phyloP scores from a whole-genome alignment of 2,888 invertebrate genomes.

The Chromoteleia sp. region DNA sequence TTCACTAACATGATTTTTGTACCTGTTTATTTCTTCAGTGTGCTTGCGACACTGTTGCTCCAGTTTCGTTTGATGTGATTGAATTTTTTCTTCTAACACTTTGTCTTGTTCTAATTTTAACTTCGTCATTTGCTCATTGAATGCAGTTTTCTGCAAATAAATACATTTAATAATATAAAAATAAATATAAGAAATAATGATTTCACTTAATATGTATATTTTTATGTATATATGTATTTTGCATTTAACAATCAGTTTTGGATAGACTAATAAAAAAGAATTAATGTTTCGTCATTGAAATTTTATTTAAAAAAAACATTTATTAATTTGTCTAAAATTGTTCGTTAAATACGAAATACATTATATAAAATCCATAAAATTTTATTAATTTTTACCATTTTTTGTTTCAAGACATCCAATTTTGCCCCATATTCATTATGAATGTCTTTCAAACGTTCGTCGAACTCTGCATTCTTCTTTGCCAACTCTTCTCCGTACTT shows the following conservation, averaged over 20 bases:
- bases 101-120: slow-evolving; percentile 86
- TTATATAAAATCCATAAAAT: not conserved
- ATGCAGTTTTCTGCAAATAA: slow-evolving; percentile 84
- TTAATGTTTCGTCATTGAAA: too few relatives aligned
- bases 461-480: slow-evolving; percentile 75
- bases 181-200: too few relatives aligned
- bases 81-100: slow-evolving; percentile 84
- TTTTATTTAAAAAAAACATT: too few relatives aligned
- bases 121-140: slow-evolving; percentile 87
- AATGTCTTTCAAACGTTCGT: slow-evolving; percentile 85
- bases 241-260: too few relatives aligned
- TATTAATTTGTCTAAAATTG: too few relatives aligned
- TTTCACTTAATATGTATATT: too few relatives aligned
- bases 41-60: slow-evolving; percentile 80
- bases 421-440: slow-evolving; percentile 90
- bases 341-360: not conserved
- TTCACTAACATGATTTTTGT: slow-evolving; percentile 86
- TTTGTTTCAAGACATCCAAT: slow-evolving; percentile 91
- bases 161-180: too few relatives aligned
- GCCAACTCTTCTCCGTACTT: slow-evolving; percentile 67
- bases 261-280: too few relatives aligned
- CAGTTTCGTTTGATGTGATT: slow-evolving; percentile 80
- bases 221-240: too few relatives aligned
- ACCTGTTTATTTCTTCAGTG: slow-evolving; percentile 83
- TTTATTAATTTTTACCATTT: slow-evolving; percentile 89